These are phyloP conservation scores for Himalopsyche anomala DNA, from an alignment of 2,888 invertebrate genomes.

Conservation along the genomic window DNA sequence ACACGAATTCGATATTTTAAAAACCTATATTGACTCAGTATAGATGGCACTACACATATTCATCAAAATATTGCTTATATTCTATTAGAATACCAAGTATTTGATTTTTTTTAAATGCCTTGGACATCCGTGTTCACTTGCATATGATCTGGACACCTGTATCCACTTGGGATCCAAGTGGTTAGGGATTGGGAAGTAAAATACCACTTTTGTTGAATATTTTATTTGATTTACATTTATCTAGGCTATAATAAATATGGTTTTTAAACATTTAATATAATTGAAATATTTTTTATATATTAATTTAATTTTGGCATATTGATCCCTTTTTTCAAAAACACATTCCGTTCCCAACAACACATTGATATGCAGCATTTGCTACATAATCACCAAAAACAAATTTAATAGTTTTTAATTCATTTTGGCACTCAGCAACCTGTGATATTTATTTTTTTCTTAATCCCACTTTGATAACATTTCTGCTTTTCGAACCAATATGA, in stretches of 20 bases:
- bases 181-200: too few species aligned
- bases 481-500: slow-evolving; percentile 31
- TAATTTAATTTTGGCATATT: neutral
- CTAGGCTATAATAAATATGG: neutral
- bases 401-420: neutral
- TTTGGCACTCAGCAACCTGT: neutral
- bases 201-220: neutral
- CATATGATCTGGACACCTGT: too few species aligned
- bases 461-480: neutral
- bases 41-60: too few species aligned
- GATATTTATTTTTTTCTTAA: neutral
- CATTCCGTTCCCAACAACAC: neutral
- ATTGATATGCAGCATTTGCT: neutral
- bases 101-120: too few species aligned
- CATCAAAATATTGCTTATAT: too few species aligned
- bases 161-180: too few species aligned
- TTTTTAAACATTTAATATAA: slow-evolving; percentile 20
- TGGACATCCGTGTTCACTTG: too few species aligned
- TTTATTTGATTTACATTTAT: slow-evolving; percentile 26
- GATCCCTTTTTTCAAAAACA: slow-evolving; percentile 31
- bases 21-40: too few species aligned
- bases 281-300: neutral
- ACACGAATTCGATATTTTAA: too few species aligned
- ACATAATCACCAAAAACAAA: neutral
- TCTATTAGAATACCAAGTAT: too few species aligned